Evolutionary conservation across 2,797 vertebrate species (phyloP).

Genomic region (Falco novaeseelandiae): DNA sequence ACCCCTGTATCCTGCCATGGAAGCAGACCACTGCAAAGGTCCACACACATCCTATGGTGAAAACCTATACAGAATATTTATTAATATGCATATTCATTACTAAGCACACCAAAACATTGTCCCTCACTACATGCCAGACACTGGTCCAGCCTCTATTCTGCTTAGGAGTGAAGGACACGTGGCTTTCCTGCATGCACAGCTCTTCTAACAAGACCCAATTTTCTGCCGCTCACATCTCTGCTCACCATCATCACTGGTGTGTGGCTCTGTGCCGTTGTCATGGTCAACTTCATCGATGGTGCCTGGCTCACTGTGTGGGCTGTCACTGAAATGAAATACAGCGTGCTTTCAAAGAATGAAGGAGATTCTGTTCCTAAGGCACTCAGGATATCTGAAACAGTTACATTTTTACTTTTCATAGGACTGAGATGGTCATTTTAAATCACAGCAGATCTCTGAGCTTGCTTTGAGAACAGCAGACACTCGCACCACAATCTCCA

Average conservation of each 20-base stretch:
- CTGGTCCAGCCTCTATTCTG: not conserved
- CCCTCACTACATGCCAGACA: not conserved
- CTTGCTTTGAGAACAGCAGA: not conserved
- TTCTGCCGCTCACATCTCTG: not conserved
- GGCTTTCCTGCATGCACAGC: not conserved
- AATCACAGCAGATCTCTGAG: not conserved
- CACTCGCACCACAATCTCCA: rapidly evolving
- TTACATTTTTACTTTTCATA: not conserved
- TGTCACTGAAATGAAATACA: slow-evolving; percentile 81
- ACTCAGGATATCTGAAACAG: not conserved
- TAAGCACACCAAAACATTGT: not conserved
- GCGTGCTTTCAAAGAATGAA: not conserved
- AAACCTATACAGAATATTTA: not conserved
- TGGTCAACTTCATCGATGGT: slow-evolving; percentile 93
- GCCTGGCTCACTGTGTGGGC: slow-evolving; percentile 94
- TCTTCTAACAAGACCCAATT: not conserved
- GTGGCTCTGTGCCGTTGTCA: slow-evolving; percentile 94
- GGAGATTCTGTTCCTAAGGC: not conserved
- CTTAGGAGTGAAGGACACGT: rapidly evolving
- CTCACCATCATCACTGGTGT: slow-evolving; percentile 95
- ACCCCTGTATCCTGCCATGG: not conserved
- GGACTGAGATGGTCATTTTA: not conserved
- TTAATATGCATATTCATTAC: not conserved
- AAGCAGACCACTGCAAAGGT: not conserved
- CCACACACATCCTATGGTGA: not conserved